These are phyloP conservation scores for Agonopterix subpropinquella DNA, from an alignment of 2,888 invertebrate species.

Conservation along the genomic window DNA sequence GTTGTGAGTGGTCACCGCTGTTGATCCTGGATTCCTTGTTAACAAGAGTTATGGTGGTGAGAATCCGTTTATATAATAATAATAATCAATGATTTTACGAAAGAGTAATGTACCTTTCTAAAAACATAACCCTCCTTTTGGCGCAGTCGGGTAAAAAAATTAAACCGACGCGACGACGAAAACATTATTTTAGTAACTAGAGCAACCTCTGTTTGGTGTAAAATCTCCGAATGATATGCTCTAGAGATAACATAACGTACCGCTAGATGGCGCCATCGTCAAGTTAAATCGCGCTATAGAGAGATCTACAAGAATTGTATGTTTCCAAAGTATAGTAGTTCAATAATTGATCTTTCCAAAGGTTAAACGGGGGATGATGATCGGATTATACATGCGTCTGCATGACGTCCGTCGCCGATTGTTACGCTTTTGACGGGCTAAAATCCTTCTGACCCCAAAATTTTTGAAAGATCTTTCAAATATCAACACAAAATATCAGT, in stretches of 20 bases:
- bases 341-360: conserved; percentile 57
- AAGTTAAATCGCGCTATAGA: conserved; percentile 35
- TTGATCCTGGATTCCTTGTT: too few relatives aligned
- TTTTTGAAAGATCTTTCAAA: conserved; percentile 40
- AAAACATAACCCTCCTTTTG: too few relatives aligned
- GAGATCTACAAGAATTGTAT: conserved; percentile 16
- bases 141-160: too few relatives aligned
- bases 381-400: conserved; percentile 56
- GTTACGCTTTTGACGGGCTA: conserved; percentile 65
- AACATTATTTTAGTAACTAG: too few relatives aligned
- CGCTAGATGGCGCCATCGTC: conserved; percentile 41
- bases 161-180: too few relatives aligned
- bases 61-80: too few relatives aligned
- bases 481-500: not conserved
- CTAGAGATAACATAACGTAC: not conserved
- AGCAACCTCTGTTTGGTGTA: too few relatives aligned
- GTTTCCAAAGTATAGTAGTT: not conserved
- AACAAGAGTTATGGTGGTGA: too few relatives aligned
- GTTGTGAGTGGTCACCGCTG: too few relatives aligned
- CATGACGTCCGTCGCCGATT: conserved; percentile 62
- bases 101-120: too few relatives aligned
- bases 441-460: conserved; percentile 60
- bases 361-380: conserved; percentile 72
- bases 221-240: too few relatives aligned
- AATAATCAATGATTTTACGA: too few relatives aligned